phyloP scores from a whole-genome alignment of 2,113 vertebrate species.

The Hiodon tergisus region DNA sequence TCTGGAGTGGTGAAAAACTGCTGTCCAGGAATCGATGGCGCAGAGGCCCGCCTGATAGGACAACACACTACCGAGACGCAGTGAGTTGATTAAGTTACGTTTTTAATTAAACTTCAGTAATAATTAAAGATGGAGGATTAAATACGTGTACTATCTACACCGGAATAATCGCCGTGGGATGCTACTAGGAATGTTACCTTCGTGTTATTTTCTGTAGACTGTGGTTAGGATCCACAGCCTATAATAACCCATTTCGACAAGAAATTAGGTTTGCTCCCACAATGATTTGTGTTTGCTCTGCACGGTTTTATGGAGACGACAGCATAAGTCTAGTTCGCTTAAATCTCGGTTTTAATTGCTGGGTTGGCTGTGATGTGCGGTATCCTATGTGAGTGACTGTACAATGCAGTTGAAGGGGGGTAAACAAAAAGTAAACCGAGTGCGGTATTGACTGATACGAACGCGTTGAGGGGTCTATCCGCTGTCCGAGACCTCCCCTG shows the following conservation, averaged over 20 bases:
- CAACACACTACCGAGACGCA: constrained; percentile 73
- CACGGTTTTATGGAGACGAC: constrained; percentile 20
- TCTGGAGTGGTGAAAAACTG: constrained; percentile 57
- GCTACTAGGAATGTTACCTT: constrained; percentile 46
- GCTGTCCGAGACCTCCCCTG: constrained; percentile 38
- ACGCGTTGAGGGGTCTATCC: constrained; percentile 32
- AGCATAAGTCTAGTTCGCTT: neutral
- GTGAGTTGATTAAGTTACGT: constrained; percentile 60
- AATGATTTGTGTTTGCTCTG: no score
- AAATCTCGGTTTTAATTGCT: neutral
- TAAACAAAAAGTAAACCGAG: no score
- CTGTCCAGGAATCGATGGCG: constrained; percentile 57
- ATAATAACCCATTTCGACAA: no score
- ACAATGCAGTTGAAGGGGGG: no score
- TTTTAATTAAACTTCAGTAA: constrained; percentile 41
- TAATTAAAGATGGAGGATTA: constrained; percentile 28
- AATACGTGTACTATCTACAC: constrained; percentile 21
- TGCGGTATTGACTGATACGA: no score
- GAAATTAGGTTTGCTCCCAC: no score
- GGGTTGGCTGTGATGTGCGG: no score
- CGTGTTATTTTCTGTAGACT: constrained; percentile 33
- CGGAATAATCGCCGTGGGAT: constrained; percentile 29
- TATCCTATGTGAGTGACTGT: no score
- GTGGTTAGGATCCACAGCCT: neutral
- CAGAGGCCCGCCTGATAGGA: constrained; percentile 72